These are phyloP conservation scores for Gasterosteus aculeatus DNA, from an alignment of 2,113 vertebrate genomes.

Conservation along the genomic window DNA sequence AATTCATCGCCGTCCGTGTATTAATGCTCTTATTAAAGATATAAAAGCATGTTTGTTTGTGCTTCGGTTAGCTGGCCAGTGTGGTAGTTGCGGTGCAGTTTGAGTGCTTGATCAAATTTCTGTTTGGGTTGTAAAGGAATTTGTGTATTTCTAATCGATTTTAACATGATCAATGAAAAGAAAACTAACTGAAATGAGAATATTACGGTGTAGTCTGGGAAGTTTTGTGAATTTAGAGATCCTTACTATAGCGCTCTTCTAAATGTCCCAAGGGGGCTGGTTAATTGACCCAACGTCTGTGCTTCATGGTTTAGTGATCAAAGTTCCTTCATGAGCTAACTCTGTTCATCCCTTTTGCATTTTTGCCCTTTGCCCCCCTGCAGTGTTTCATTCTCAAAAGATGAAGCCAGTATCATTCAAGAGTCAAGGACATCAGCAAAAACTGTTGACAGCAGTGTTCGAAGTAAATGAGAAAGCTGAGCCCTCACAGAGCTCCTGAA, in stretches of 20 bases:
- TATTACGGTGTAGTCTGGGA: not conserved
- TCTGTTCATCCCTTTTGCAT: slow-evolving; percentile 34
- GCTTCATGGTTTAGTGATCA: slow-evolving; percentile 3
- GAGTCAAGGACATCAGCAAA: slow-evolving; percentile 69
- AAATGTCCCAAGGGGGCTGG: no score
- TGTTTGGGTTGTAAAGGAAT: not conserved
- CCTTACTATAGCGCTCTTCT: not conserved
- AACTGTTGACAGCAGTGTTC: slow-evolving; percentile 79
- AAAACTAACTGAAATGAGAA: not conserved
- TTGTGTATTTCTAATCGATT: not conserved
- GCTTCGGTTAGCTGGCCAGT: not conserved
- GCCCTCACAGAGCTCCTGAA: slow-evolving; percentile 58
- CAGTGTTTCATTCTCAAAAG: slow-evolving; percentile 50
- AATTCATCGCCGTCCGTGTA: not conserved
- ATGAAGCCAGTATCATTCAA: slow-evolving; percentile 46
- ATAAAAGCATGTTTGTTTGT: not conserved
- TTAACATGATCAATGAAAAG: not conserved
- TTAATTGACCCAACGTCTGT: not conserved
- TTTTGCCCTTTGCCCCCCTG: slow-evolving; percentile 41
- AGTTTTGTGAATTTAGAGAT: not conserved
- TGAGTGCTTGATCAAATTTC: not conserved
- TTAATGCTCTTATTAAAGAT: slow-evolving; percentile 2
- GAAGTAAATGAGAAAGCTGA: slow-evolving; percentile 76
- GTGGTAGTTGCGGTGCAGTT: not conserved
- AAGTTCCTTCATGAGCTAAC: slow-evolving; percentile 8